Conservation (phyloP, 1,140 invertebrate genomes). For the Drosophila guanche region DNA sequence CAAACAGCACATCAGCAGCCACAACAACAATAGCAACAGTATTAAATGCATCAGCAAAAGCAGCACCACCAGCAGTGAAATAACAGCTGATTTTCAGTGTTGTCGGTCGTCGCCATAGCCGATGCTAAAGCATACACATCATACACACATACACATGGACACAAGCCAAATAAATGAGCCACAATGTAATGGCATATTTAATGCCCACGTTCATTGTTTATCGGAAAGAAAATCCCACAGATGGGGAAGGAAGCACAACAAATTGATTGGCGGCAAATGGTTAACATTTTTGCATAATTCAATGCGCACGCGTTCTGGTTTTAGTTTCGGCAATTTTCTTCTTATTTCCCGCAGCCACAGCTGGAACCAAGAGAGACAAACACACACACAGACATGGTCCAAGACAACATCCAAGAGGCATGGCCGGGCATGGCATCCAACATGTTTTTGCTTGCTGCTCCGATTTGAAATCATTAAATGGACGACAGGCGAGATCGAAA, state of each 20-base stretch:
- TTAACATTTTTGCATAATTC: slow-evolving; percentile 68
- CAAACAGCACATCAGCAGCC: too few species aligned
- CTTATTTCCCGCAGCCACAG: slow-evolving; percentile 50
- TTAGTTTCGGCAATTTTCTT: slow-evolving; percentile 57
- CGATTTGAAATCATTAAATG: slow-evolving; percentile 68
- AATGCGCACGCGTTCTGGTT: slow-evolving; percentile 66
- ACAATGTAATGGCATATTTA: slow-evolving; percentile 21
- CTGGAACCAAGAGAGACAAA: slow-evolving; percentile 17
- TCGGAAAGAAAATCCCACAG: slow-evolving; percentile 19
- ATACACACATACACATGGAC: too few species aligned
- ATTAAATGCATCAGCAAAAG: too few species aligned
- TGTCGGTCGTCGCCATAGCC: too few species aligned
- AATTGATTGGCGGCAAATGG: slow-evolving; percentile 55
- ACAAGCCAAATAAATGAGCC: too few species aligned
- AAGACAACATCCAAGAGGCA: too few species aligned
- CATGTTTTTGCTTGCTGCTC: slow-evolving; percentile 33
- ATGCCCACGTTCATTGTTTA: slow-evolving; percentile 26
- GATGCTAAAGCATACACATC: too few species aligned
- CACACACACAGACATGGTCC: slow-evolving; percentile 1
- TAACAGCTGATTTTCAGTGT: too few species aligned
- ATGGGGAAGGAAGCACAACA: slow-evolving; percentile 16
- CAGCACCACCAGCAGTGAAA: too few species aligned
- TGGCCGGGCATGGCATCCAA: too few species aligned
- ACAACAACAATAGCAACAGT: too few species aligned
- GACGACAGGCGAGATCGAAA: slow-evolving; percentile 70